A percentile compares a stretch with the other conserved stretches of the same genome.
These are phyloP conservation scores for Ditula angustiorana DNA, from an alignment of 2,888 invertebrate genomes.

Conservation along the genomic window DNA sequence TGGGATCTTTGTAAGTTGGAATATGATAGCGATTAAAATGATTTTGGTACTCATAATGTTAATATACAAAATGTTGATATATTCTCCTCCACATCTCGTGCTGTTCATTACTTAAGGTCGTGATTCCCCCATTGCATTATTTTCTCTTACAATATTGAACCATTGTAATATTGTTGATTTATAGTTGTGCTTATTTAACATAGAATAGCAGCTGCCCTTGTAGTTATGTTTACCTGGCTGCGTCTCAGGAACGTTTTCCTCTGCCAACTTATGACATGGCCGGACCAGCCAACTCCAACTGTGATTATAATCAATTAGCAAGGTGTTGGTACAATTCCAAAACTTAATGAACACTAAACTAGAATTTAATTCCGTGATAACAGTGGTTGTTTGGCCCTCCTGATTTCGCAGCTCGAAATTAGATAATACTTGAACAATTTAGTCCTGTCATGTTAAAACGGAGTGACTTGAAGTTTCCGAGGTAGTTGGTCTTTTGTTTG, in stretches of 20 bases:
- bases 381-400: not conserved
- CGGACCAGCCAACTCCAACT: conserved; percentile 8
- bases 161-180: no score
- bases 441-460: not conserved
- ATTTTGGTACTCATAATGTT: no score
- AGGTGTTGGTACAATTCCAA: conserved; percentile 33
- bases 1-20: no score
- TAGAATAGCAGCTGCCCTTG: not conserved
- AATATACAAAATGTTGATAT: no score
- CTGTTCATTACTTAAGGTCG: no score
- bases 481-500: conserved; percentile 9
- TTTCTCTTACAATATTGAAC: no score
- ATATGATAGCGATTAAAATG: no score
- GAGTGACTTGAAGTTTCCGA: not conserved
- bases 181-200: conserved; percentile 1
- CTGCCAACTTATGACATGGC: conserved; percentile 27
- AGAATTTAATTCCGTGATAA: not conserved
- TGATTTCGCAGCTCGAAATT: not conserved
- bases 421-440: not conserved
- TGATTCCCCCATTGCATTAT: no score
- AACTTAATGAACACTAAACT: conserved; percentile 15
- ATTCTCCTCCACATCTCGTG: no score
- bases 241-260: conserved; percentile 28
- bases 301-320: conserved; percentile 37
- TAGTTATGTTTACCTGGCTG: conserved; percentile 26